These are phyloP conservation scores for Daubentonia madagascariensis DNA, from an alignment of 2,113 vertebrate species.

Conservation along the genomic window DNA sequence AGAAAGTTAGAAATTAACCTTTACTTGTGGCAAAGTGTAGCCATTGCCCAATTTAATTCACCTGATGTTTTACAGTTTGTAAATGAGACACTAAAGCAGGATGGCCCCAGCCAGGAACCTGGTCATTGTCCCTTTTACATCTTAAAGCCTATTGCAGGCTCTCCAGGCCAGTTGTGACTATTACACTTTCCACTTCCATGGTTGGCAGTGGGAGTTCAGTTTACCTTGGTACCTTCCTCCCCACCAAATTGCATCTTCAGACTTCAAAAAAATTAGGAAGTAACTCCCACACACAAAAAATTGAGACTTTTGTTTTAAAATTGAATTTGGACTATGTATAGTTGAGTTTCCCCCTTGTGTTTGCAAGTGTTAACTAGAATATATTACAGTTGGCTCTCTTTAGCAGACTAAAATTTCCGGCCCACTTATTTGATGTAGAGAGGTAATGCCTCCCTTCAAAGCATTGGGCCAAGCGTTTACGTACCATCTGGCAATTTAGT, in stretches of 20 bases:
- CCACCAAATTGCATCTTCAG: not conserved
- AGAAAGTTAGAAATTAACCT: conserved; percentile 41
- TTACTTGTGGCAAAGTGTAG: not conserved
- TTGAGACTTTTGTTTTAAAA: not conserved
- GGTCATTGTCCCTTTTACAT: not conserved
- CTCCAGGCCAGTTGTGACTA: not conserved
- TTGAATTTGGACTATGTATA: not conserved
- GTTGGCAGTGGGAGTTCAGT: not conserved
- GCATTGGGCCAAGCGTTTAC: not conserved
- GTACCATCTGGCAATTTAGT: not conserved
- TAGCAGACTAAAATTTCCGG: not conserved
- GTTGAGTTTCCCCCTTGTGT: not conserved
- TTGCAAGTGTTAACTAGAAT: not conserved
- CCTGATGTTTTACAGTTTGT: not conserved
- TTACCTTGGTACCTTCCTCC: not conserved
- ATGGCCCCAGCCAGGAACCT: not conserved
- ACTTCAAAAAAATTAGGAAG: not conserved
- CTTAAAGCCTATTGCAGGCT: not conserved
- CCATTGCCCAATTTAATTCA: not conserved
- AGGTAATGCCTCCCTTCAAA: not conserved
- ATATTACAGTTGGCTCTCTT: not conserved
- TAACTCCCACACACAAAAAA: not conserved
- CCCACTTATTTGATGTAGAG: not conserved
- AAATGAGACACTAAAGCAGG: not conserved
- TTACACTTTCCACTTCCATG: not conserved